A percentile compares a stretch with the other conserved stretches of the same genome.
Conservation (phyloP, 2,113 vertebrate genomes). For the Mandrillus leucophaeus region DNA sequence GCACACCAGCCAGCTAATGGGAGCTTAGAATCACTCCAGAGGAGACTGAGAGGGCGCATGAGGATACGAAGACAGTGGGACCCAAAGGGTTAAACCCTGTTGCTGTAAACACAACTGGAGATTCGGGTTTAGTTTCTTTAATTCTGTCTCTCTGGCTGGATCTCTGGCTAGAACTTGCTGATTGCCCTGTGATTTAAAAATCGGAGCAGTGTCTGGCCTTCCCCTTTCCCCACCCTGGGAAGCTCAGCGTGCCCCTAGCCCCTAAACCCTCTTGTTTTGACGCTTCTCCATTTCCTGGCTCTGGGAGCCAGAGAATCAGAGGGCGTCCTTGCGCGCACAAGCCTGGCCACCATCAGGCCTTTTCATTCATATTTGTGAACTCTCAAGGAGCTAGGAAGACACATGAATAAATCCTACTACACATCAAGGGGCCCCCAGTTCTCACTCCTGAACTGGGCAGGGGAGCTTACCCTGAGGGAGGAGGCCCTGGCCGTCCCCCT, state of each 20-base stretch:
- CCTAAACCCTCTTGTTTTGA: not conserved
- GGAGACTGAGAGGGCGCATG: not conserved
- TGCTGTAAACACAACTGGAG: not conserved
- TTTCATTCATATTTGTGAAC: not conserved
- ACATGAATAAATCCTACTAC: not conserved
- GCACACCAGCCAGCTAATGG: not conserved
- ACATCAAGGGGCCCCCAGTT: not conserved
- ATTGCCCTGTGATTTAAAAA: not conserved
- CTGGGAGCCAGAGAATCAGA: not conserved
- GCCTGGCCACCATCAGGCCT: not conserved
- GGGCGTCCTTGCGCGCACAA: not conserved
- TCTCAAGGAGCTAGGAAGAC: not conserved
- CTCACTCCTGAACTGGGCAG: not conserved
- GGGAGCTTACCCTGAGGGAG: not conserved
- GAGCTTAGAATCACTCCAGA: not conserved
- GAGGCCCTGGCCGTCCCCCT: not conserved
- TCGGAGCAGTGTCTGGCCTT: not conserved
- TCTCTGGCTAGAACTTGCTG: not conserved
- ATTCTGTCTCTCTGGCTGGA: not conserved
- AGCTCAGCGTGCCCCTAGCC: not conserved
- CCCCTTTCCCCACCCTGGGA: fast-evolving
- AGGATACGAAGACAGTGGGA: not conserved
- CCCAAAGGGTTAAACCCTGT: slow-evolving; percentile 38
- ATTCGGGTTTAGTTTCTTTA: not conserved
- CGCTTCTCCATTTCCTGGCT: not conserved